These are phyloP conservation scores for Eristalis tenax DNA, from an alignment of 2,888 invertebrate genomes.

Conservation along the genomic window DNA sequence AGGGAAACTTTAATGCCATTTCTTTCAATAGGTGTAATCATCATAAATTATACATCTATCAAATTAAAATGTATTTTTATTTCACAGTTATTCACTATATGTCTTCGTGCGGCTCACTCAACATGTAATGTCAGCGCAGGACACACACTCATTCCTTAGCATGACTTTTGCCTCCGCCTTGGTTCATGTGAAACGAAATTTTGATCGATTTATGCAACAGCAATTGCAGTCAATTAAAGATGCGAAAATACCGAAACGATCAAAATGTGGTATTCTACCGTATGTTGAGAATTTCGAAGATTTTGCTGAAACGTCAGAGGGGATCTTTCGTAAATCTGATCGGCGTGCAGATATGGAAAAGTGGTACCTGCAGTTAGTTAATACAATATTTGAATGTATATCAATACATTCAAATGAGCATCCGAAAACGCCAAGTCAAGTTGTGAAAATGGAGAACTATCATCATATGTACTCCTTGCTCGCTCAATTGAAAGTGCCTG, in stretches of 20 bases:
- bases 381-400: conserved; percentile 92
- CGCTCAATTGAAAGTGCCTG: conserved; percentile 93
- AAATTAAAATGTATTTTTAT: conserved; percentile 18
- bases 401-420: conserved; percentile 90
- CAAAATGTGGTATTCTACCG: conserved; percentile 94
- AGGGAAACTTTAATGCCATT: no score
- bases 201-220: conserved; percentile 94
- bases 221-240: conserved; percentile 92
- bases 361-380: conserved; percentile 92
- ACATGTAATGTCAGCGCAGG: conserved; percentile 95
- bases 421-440: conserved; percentile 95
- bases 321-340: conserved; percentile 92
- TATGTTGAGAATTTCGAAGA: conserved; percentile 95
- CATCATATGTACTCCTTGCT: conserved; percentile 94
- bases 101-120: conserved; percentile 95
- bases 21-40: no score
- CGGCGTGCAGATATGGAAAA: conserved; percentile 95
- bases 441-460: conserved; percentile 97
- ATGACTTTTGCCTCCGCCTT: conserved; percentile 93
- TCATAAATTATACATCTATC: no score
- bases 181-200: conserved; percentile 93
- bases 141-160: conserved; percentile 92
- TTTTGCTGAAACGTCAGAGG: conserved; percentile 93
- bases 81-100: conserved; percentile 93
- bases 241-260: conserved; percentile 84